Evolutionary conservation across 2,888 invertebrate genomes (phyloP), one percentile per base, ranked within the genome.

Genomic region (Linnaemya vulpina): DNA sequence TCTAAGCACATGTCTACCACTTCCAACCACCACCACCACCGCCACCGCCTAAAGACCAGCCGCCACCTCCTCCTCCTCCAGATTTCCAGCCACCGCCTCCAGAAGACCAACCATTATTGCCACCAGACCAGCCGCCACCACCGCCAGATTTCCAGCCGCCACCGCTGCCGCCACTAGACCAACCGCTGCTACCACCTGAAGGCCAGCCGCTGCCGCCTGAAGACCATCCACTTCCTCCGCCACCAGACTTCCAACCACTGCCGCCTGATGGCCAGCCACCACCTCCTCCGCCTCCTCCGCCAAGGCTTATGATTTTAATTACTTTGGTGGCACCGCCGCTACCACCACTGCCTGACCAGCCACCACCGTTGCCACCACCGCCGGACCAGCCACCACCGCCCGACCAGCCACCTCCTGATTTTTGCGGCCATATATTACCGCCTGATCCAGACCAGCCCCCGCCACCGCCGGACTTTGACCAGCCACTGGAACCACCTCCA

Each of bases 261-360:
- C 88, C 88, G 9, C 87, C 88, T 0, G 83, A 70, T 38, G 86
- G 88, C 90, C 91, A 90, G 78, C 87, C 87, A n/a, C 87, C 86
- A 15, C 86, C 76, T 17, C 87, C 85, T 17, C 87, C 85, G 1
- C 77, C 62, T 17, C 78, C 76, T 10, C 84, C 79, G 0, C 82
- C 79, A 8, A 79, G 55, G 46, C 79, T 73, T 20, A 85, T 82
- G 35, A 85, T 43, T 78, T 86, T 85, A 38, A 85, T 53, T 4
- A 85, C 65, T 71, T 81, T 85, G 11, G 74, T 67, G 25, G 75
- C 75, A 17, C 85, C 75, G 10, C 86, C 81, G 46, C 80, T 75
- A 38, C 86, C 78, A 15, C 86, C 78, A 13, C 87, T 49, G 9
- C 87, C 60, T 22, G 87, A 87, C 87, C 90, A 88, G 5, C 88